Conservation (phyloP, 2,888 invertebrate genomes). For the Cantharis nigra region DNA sequence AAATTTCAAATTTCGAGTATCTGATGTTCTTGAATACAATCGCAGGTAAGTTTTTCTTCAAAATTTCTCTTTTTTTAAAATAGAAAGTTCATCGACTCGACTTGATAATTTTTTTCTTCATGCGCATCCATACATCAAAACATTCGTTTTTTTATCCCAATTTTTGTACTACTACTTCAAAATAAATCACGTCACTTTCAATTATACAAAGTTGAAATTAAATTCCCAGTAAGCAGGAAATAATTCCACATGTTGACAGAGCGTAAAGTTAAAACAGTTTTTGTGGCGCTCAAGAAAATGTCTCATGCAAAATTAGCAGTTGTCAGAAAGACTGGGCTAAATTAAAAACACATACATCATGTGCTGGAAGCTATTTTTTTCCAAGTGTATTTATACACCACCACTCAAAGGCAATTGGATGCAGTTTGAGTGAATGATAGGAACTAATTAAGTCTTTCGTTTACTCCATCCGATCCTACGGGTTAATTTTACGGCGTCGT, state of each 20-base stretch:
- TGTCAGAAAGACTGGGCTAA: constrained; percentile 45
- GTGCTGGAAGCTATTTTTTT: constrained; percentile 6
- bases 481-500: not conserved
- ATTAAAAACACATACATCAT: constrained; percentile 49
- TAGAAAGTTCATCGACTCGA: not conserved
- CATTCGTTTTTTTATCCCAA: constrained; percentile 10
- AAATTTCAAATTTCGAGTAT: constrained; percentile 99
- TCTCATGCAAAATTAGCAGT: constrained; percentile 53
- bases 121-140: constrained; percentile 21
- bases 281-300: constrained; percentile 36
- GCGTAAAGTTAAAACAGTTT: constrained; percentile 42
- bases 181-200: constrained; percentile 43
- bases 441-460: not conserved
- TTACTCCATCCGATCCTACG: not conserved
- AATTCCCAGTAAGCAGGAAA: constrained; percentile 48
- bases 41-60: constrained; percentile 70
- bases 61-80: not conserved
- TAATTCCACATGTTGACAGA: constrained; percentile 47
- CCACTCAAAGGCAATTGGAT: constrained; percentile 13
- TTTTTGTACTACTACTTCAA: constrained; percentile 15
- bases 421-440: not conserved
- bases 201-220: constrained; percentile 42
- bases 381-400: constrained; percentile 7
- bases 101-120: not conserved
- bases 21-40: constrained; percentile 99